These are phyloP conservation scores for Desoria tigrina DNA, from an alignment of 2,888 invertebrate genomes.

Conservation along the genomic window DNA sequence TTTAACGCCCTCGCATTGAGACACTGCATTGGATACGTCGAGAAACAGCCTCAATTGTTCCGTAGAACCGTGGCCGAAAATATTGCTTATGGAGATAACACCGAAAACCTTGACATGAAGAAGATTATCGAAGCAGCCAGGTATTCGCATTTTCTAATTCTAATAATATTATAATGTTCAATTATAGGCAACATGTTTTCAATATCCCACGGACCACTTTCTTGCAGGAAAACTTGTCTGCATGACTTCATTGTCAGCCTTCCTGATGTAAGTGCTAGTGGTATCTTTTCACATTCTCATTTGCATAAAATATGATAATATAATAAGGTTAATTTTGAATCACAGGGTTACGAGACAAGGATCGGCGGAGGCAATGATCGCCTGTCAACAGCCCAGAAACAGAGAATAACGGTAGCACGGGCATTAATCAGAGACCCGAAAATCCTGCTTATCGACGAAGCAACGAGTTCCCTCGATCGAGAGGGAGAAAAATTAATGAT, in stretches of 20 bases:
- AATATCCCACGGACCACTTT: no score
- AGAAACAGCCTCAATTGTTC: constrained; percentile 37
- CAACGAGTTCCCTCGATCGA: constrained; percentile 21
- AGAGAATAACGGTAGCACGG: constrained; percentile 32
- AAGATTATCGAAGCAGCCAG: constrained; percentile 40
- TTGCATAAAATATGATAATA: not conserved
- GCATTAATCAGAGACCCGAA: constrained; percentile 33
- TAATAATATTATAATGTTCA: no score
- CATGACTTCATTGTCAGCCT: constrained; percentile 38
- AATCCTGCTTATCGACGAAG: constrained; percentile 33
- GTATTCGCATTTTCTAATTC: no score
- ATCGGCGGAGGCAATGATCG: constrained; percentile 32
- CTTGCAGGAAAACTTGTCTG: constrained; percentile 21
- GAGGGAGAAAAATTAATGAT: constrained; percentile 33
- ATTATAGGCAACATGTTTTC: no score
- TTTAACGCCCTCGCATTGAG: constrained; percentile 21
- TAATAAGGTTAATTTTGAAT: not conserved
- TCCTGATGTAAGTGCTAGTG: constrained; percentile 24
- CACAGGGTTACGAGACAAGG: constrained; percentile 35
- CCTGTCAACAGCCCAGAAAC: constrained; percentile 30
- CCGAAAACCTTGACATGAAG: constrained; percentile 20
- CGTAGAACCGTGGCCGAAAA: constrained; percentile 43
- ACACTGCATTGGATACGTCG: constrained; percentile 27
- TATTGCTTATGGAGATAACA: constrained; percentile 40
- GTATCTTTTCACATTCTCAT: no score